Evolutionary conservation across 1,140 invertebrate genomes (phyloP).

Genomic region (Platorchestia sp.): DNA sequence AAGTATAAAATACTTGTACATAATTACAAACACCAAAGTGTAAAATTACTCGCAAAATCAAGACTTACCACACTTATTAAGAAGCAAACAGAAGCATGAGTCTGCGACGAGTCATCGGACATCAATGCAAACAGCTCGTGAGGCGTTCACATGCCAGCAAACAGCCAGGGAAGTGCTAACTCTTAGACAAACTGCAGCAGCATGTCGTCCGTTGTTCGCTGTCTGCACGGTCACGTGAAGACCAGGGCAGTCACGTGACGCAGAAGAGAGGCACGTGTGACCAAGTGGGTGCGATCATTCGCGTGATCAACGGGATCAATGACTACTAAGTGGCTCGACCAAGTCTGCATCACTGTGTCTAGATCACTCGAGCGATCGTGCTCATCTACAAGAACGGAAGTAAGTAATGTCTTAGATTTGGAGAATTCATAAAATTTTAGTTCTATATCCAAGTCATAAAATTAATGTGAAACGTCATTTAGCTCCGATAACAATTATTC

Average conservation of each 20-base stretch:
- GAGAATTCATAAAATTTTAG: neutral
- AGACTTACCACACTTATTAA: neutral
- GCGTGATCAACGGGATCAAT: constrained; percentile 44
- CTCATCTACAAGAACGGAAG: neutral
- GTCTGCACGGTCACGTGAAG: neutral
- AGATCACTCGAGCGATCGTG: neutral
- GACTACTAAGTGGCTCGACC: neutral
- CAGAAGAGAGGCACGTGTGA: neutral
- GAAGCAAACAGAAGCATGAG: neutral
- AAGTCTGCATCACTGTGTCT: neutral
- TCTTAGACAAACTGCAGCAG: neutral
- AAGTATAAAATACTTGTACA: too few species aligned
- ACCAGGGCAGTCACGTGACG: neutral
- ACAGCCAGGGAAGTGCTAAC: neutral
- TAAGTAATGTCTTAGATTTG: neutral
- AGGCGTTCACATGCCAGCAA: neutral
- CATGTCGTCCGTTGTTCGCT: neutral
- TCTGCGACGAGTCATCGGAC: neutral
- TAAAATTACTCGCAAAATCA: too few species aligned
- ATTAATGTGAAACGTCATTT: neutral
- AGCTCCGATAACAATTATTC: neutral
- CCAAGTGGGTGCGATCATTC: neutral
- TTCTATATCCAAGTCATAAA: neutral
- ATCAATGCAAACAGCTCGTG: neutral
- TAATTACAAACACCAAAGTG: too few species aligned